Evolutionary conservation across 2,113 vertebrate species (phyloP).

Genomic region (Bucco capensis): DNA sequence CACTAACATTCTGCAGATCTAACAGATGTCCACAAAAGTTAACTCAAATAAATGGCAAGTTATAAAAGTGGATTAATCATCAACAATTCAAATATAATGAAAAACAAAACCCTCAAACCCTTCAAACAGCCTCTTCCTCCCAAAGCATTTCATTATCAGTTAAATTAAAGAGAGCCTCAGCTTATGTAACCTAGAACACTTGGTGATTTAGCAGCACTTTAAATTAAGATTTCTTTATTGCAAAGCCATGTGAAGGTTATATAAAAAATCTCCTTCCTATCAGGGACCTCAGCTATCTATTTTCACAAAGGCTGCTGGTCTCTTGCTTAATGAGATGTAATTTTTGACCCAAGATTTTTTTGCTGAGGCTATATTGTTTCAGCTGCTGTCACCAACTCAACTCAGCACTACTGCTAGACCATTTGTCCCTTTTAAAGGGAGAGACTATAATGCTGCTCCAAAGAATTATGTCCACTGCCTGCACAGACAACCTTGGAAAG

Average conservation of each 20-base stretch:
- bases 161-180: neutral
- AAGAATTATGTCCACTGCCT: neutral
- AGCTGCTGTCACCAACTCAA: conserved; percentile 7
- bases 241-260: neutral
- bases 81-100: neutral
- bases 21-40: neutral
- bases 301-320: neutral
- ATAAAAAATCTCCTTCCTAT: neutral
- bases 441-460: neutral
- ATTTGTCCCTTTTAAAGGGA: neutral
- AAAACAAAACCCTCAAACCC: neutral
- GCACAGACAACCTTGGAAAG: conserved; percentile 17
- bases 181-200: neutral
- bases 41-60: neutral
- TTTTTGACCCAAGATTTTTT: neutral
- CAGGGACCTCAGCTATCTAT: neutral
- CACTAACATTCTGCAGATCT: neutral
- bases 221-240: neutral
- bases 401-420: conserved; percentile 4
- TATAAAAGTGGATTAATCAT: neutral
- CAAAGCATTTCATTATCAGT: neutral
- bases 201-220: neutral
- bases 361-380: conserved; percentile 4
- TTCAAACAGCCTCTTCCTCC: neutral
- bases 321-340: neutral